phyloP scores from a whole-genome alignment of 2,888 invertebrate genomes.

The Callosobruchus maculatus region DNA sequence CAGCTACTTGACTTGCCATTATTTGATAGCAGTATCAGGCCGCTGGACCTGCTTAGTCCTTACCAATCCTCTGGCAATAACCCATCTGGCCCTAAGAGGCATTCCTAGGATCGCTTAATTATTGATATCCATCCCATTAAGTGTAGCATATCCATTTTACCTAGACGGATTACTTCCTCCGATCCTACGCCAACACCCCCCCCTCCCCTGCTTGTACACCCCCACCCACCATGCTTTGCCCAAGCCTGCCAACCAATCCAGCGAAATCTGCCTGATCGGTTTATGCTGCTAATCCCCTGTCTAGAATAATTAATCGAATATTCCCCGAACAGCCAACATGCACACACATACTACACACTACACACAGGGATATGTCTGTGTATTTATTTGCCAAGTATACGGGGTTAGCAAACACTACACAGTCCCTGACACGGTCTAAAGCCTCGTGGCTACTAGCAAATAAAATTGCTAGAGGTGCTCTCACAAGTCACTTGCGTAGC shows the following conservation, averaged over 20 bases:
- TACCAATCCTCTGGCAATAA: neutral
- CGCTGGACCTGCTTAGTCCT: neutral
- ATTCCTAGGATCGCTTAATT: neutral
- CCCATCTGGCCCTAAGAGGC: neutral
- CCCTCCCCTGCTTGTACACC: neutral
- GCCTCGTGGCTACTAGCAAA: no score
- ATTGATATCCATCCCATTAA: neutral
- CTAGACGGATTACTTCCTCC: neutral
- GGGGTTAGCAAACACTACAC: no score
- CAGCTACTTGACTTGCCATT: no score
- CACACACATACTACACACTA: neutral
- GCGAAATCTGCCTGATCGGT: neutral
- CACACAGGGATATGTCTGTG: no score
- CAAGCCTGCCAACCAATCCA: neutral
- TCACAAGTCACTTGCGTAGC: no score
- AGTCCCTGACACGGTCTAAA: no score
- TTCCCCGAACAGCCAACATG: neutral
- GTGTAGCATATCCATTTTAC: neutral
- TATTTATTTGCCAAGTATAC: no score
- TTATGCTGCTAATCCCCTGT: neutral
- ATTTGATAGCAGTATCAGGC: no score
- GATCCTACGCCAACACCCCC: neutral
- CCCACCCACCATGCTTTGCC: neutral
- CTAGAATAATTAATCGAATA: neutral
- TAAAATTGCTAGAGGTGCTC: no score